Percentiles rank a stretch among this genome's conserved stretches.
These are phyloP conservation scores for Cyphomyrus plagiostoma DNA, from an alignment of 2,113 vertebrate species.

Conservation along the genomic window DNA sequence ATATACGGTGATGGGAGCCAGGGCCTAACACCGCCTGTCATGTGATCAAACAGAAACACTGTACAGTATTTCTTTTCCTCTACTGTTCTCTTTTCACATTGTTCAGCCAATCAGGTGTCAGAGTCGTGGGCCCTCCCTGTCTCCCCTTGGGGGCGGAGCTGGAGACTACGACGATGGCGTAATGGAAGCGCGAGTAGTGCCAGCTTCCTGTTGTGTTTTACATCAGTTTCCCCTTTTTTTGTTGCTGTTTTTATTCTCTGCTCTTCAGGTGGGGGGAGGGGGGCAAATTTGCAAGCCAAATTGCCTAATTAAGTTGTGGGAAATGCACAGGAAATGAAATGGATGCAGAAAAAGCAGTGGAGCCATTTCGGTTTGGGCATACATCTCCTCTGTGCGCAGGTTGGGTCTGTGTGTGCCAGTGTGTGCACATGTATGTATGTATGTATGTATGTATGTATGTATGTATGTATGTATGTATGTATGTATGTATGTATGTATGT, in stretches of 20 bases:
- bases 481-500: background rate
- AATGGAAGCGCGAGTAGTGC: background rate
- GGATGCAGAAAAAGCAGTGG: background rate
- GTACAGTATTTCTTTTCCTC: background rate
- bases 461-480: background rate
- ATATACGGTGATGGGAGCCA: background rate
- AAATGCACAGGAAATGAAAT: background rate
- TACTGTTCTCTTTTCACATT: background rate
- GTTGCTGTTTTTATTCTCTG: background rate
- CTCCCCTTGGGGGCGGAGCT: background rate
- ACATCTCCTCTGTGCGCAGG: background rate
- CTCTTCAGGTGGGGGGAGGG: background rate
- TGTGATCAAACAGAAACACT: constrained; percentile 1
- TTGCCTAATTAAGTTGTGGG: background rate
- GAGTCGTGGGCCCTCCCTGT: background rate
- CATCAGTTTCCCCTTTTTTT: background rate
- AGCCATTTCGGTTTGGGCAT: background rate
- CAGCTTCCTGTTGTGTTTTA: background rate
- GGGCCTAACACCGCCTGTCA: constrained; percentile 6
- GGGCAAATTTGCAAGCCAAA: constrained; percentile 39
- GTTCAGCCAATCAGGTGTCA: constrained; percentile 11
- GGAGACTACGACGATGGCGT: background rate
- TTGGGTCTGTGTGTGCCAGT: background rate
- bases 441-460: background rate
- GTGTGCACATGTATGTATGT: background rate